phyloP scores from a whole-genome alignment of 2,888 invertebrate species.

The Carterocephalus palaemon region DNA sequence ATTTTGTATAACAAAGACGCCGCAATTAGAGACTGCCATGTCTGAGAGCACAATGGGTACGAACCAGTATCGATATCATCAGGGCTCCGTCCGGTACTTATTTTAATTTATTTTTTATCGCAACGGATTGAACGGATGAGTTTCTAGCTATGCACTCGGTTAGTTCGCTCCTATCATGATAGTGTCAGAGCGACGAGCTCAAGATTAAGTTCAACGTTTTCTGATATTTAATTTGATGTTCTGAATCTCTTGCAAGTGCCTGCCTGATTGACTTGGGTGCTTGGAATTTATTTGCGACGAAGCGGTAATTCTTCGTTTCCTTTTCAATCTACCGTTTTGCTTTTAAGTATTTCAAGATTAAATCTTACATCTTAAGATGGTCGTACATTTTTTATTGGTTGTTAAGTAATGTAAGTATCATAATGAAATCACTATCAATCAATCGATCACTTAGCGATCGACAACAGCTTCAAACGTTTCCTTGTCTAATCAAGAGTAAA shows the following conservation, averaged over 20 bases:
- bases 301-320: conserved; percentile 10
- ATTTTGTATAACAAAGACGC: conserved; percentile 75
- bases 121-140: conserved; percentile 67
- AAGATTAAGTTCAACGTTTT: conserved; percentile 69
- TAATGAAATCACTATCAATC: conserved; percentile 15
- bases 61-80: conserved; percentile 72
- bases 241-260: conserved; percentile 25
- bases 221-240: conserved; percentile 49
- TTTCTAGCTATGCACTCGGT: conserved; percentile 56
- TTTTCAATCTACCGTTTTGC: conserved; percentile 18
- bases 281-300: conserved; percentile 26
- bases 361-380: conserved; percentile 16
- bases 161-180: conserved; percentile 51
- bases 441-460: conserved; percentile 9
- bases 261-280: conserved; percentile 28
- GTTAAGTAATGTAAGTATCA: conserved; percentile 9
- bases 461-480: conserved; percentile 10
- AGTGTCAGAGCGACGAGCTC: conserved; percentile 48
- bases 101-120: conserved; percentile 78
- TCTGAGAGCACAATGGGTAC: conserved; percentile 63
- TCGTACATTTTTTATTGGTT: conserved; percentile 4
- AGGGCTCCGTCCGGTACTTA: conserved; percentile 49
- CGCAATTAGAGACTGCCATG: conserved; percentile 72
- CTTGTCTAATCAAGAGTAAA: not conserved
- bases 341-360: conserved; percentile 21